A percentile compares a stretch with the other conserved stretches of the same genome.
phyloP scores from a whole-genome alignment of 1,140 invertebrate genomes.

The Amphibalanus amphitrite region DNA sequence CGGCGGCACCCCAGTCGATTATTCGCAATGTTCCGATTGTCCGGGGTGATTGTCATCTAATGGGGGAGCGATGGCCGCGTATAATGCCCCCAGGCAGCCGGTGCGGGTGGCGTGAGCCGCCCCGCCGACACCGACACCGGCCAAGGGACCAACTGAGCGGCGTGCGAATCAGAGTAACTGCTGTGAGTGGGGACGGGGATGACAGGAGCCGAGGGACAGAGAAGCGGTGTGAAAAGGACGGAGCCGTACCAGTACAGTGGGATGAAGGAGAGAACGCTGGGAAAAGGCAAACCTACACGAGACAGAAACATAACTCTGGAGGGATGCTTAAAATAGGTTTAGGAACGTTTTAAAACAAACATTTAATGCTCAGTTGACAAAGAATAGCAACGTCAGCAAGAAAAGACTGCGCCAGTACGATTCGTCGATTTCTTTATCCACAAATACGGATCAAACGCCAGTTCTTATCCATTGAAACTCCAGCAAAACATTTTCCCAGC shows the following conservation, averaged over 20 bases:
- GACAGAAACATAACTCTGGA: neutral
- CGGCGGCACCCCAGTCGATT: neutral
- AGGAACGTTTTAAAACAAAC: too few relatives aligned
- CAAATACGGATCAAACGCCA: too few relatives aligned
- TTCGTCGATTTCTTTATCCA: too few relatives aligned
- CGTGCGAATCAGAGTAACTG: too few relatives aligned
- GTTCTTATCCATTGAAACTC: too few relatives aligned
- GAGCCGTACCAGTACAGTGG: too few relatives aligned
- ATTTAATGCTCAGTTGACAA: too few relatives aligned
- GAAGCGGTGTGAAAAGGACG: too few relatives aligned
- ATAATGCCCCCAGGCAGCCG: neutral
- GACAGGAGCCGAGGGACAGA: neutral
- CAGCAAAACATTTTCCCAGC: too few relatives aligned
- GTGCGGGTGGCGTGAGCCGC: neutral
- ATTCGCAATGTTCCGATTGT: conserved; percentile 1
- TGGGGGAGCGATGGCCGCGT: neutral
- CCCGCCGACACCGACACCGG: neutral
- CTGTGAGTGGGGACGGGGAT: neutral
- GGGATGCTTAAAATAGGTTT: neutral
- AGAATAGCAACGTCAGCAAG: too few relatives aligned
- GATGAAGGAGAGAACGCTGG: too few relatives aligned
- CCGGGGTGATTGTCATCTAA: neutral
- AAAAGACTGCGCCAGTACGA: too few relatives aligned
- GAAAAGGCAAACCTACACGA: neutral
- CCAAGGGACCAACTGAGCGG: neutral